Base-by-base conservation (phyloP, 2,888 invertebrate genomes). In the Apantesis nais region DNA sequence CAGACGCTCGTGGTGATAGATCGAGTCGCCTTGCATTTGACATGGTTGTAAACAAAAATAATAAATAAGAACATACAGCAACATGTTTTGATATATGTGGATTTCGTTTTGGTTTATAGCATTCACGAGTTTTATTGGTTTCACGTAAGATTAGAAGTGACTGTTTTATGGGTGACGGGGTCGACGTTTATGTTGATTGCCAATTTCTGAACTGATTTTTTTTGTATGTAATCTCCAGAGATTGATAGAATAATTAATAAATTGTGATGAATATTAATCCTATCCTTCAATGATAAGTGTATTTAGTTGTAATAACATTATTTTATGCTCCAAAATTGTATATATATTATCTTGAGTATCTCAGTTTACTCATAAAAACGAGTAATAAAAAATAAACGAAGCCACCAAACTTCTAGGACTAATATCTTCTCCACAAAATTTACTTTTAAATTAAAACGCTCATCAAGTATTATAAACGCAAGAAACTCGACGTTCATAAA, bases 21-120 rank as follows among this genome's bases (percentile, higher is more conserved):
- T 92, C 88, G 90, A 83, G 82, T 80, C 83, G 86, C 88, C 87
- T 86, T 90, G 92, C 89, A 79, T 90, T 89, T 91, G 93, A 93
- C 93, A 88, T 83, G 85, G 86, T 83, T 88, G 90, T 90, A 92
- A 92, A 93, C 92, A 92, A 91, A 92, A 92, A 92, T 89, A 93
- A 90, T 90, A 92, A 92, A 91, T 88, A 92, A 88, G 83, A 86
- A 84, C 84, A 77, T 82, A 83, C 84, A 77, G 74, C 78, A 87
- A 75, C 80, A 87, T 88, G 88, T 90, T 89, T 90, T 89, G 88
- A 89, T 89, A 88, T 88, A 89, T 86, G 84, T 81, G 88, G 86
- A 88, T 89, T 88, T 89, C 85, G 85, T 87, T 87, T 90, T 88
- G 83, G 85, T 85, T 88, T 88, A 86, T 85, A 81, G 84, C 85